Base-by-base conservation (phyloP, 2,888 invertebrate species). In the Hyppa rectilinea region DNA sequence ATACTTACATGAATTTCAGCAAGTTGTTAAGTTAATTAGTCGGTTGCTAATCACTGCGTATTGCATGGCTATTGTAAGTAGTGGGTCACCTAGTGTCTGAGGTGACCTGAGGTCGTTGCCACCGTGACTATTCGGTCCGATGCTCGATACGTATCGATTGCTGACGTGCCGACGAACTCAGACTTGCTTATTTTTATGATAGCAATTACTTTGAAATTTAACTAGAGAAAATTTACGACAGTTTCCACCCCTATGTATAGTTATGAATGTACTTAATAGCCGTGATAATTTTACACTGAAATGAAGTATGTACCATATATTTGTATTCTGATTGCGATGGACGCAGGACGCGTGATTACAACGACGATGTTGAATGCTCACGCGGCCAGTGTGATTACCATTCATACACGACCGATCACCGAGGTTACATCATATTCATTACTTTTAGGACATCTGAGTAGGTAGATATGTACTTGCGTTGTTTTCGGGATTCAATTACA, bases 121-220 rank as follows among this genome's bases (percentile, higher is more conserved):
- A 71, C 85, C 80, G 79, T 80, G 80, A 82, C 82, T 87, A 75
- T 82, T 82, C 85, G 84, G 84, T 87, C 82, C 85, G 79, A 80
- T 86, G 88, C 86, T 85, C 87, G 79, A 85, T 87, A 84, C 82
- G 87, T 94, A 95, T 95, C 90, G 94, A 95, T 95, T 94, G 88
- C 88, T 66, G 83, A 90, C 89, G 89, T 89, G 90, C 82, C 89
- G 87, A 85, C 85, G 88, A 90, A 89, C 90, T 85, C 71, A 55
- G 70, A 68, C 71, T 83, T 78, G 71, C 75, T 80, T 71, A 72
- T 77, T 80, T 71, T 75, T 73, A 72, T 79, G 60, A 52, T 53
- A 40, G 50, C 10, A 12, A 43, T 20, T 56, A 45, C 45, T 60
- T 68, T 68, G 58, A 71, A 58, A 38, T 78, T n/a, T 76, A 67